Evolutionary conservation across 37 sponge, comb jelly and placozoan species (phyloP).

Genomic region (Spongilla lacustris): DNA sequence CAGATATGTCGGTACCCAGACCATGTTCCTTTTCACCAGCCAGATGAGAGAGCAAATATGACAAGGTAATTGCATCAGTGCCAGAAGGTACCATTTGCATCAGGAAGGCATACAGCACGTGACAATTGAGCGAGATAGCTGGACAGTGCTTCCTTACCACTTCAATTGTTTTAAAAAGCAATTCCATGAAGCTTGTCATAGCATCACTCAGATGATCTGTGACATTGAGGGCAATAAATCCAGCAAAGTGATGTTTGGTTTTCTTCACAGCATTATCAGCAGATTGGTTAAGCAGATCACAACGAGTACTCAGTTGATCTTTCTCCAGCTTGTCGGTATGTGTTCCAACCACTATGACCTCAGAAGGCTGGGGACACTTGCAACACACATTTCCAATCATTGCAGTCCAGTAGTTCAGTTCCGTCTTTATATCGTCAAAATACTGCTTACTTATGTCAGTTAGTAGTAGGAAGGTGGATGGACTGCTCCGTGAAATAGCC

Average conservation of each 20-base stretch:
- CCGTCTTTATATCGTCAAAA: not conserved
- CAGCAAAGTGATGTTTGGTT: not conserved
- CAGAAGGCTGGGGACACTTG: not conserved
- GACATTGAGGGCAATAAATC: not conserved
- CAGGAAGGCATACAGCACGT: slow-evolving; percentile 19
- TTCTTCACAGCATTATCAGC: not conserved
- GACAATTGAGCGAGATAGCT: not conserved
- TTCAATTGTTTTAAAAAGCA: not conserved
- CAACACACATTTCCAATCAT: slow-evolving; percentile 4
- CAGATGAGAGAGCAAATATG: not conserved
- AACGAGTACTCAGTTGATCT: not conserved
- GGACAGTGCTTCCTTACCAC: not conserved
- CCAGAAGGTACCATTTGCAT: not conserved
- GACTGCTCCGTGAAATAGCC: not conserved
- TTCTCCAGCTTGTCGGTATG: slow-evolving; percentile 6
- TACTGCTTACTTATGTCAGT: slow-evolving; percentile 20
- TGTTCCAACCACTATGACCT: slow-evolving; percentile 40
- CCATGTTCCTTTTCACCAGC: not conserved
- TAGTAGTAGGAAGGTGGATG: slow-evolving; percentile 26
- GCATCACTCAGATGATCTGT: not conserved
- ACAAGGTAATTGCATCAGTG: not conserved
- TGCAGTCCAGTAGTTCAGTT: slow-evolving; percentile 28
- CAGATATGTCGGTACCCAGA: not conserved
- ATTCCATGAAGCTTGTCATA: not conserved
- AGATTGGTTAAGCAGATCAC: not conserved